Evolutionary conservation across 2,797 vertebrate species (phyloP), one percentile per base, ranked within the genome.

Genomic region (Bradypus variegatus): DNA sequence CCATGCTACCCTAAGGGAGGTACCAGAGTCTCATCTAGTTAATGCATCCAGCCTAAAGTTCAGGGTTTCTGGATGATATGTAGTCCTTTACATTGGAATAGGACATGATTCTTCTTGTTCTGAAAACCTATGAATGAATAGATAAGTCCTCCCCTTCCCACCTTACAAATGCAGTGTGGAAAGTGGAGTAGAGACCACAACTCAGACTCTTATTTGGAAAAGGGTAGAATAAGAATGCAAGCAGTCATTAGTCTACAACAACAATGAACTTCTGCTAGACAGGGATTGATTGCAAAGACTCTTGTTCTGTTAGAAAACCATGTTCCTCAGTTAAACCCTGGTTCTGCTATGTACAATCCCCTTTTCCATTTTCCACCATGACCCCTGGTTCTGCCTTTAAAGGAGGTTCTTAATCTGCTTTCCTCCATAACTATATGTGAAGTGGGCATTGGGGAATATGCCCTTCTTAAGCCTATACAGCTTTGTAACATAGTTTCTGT

Each of bases 181-280:
- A 48, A 12, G 18, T 19, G 9, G 27, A 27, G 23, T 1, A 21
- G 60, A 33, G 69, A 29, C 73, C 36, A 8, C 48, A 5, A 8
- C 14, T 4, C n/a, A 53, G 8, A 45, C 62, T 64, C 25, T 31
- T 79, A 0, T 33, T 50, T n/a, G 67, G 15, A 33, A 77, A 85
- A 85, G 84, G 27, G 29, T 45, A 75, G 29, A 31, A 29, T 53
- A 48, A n/a, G 62, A 60, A 79, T 10, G 31, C 3, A 25, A 48
- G 29, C 5, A 1, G 5, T 31, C 38, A 0, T 23, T n/a, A 33
- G 45, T 31, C 65, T 4, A 1, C 45, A 19, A 48, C 18, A 7
- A 2, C 15, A 2, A 6, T 60, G 53, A 53, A 23, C 31, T 55
- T 75, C 92, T 75, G n/a, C 23, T 14, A 58, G 73, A 76, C 19